phyloP scores from a whole-genome alignment of 2,888 invertebrate species.

The Anagyrus pseudococci region DNA sequence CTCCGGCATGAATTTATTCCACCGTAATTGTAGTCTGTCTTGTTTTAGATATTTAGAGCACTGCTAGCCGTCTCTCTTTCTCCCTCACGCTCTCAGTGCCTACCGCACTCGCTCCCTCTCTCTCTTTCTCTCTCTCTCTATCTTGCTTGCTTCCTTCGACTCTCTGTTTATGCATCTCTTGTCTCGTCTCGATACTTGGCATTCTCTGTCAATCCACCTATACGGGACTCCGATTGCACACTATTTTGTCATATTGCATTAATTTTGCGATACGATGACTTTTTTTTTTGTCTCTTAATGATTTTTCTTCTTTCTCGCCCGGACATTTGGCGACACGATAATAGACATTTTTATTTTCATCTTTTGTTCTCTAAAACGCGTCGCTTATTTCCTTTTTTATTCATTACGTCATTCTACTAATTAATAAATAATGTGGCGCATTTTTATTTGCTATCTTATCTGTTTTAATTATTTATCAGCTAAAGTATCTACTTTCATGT shows the following conservation, averaged over 20 bases:
- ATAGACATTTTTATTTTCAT: too few species aligned
- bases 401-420: too few species aligned
- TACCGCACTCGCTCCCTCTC: conserved; percentile 2
- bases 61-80: neutral
- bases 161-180: conserved; percentile 23
- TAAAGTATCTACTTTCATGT: too few species aligned
- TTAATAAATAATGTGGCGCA: too few species aligned
- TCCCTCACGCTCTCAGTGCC: too few species aligned
- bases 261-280: neutral
- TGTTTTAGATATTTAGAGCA: neutral
- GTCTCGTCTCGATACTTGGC: neutral
- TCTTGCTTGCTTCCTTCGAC: neutral
- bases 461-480: too few species aligned
- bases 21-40: too few species aligned
- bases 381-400: too few species aligned
- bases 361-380: too few species aligned
- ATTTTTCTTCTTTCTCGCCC: neutral
- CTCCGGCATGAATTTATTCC: too few species aligned
- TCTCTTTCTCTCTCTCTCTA: conserved; percentile 2
- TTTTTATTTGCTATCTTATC: too few species aligned
- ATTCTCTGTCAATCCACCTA: conserved; percentile 9
- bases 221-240: conserved; percentile 8
- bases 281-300: neutral
- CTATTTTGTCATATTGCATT: conserved; percentile 16
- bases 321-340: too few species aligned